phyloP scores from a whole-genome alignment of 30 jellyfish, hydroid and myxozoan genomes.

The Mastigias papua region DNA sequence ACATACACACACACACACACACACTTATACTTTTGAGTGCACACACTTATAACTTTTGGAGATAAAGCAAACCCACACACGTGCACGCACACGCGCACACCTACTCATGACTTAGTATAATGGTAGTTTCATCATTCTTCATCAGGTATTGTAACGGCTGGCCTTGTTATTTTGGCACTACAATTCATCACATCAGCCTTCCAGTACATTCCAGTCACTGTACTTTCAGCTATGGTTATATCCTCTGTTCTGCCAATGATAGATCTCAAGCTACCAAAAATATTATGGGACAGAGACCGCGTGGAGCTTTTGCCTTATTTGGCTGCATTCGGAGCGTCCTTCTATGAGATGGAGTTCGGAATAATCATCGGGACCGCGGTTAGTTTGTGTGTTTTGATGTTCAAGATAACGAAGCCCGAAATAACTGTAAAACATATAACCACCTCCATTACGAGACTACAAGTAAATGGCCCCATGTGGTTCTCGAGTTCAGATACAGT shows the following conservation, averaged over 20 bases:
- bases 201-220: slow-evolving; percentile 75
- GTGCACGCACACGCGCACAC: no score
- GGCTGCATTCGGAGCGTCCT: slow-evolving; percentile 81
- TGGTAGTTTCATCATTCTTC: slow-evolving; percentile 9
- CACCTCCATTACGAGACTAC: not conserved
- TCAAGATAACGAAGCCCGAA: slow-evolving; percentile 70
- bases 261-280: slow-evolving; percentile 64
- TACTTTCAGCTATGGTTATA: slow-evolving; percentile 83
- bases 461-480: slow-evolving; percentile 45
- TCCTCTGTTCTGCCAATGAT: slow-evolving; percentile 83
- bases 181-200: slow-evolving; percentile 82
- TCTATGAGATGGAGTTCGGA: slow-evolving; percentile 84
- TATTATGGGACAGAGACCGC: slow-evolving; percentile 63
- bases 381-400: slow-evolving; percentile 56
- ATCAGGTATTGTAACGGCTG: slow-evolving; percentile 71
- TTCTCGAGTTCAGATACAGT: slow-evolving; percentile 70
- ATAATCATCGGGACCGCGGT: slow-evolving; percentile 63
- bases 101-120: no score
- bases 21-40: no score
- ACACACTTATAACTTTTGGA: no score
- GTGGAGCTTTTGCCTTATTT: slow-evolving; percentile 64
- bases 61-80: no score
- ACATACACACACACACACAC: no score
- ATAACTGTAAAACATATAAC: not conserved
- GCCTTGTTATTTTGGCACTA: slow-evolving; percentile 74